phyloP scores from a whole-genome alignment of 2,888 invertebrate species.

The Eristalis intricaria region DNA sequence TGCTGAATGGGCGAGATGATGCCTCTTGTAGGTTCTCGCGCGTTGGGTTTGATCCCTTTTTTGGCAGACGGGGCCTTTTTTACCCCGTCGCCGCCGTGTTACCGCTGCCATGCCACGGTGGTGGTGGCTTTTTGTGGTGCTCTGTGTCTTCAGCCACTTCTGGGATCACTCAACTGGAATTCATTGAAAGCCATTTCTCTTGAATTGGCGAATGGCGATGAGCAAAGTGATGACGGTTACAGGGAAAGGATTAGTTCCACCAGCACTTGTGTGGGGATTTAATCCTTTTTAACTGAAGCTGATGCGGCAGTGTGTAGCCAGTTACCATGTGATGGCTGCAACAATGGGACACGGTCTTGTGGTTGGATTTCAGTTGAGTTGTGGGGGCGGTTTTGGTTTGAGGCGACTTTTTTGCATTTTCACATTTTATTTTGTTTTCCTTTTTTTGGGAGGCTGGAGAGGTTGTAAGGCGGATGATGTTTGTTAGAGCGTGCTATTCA shows the following conservation, averaged over 20 bases:
- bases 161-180: conserved; percentile 43
- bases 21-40: conserved; percentile 17
- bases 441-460: neutral
- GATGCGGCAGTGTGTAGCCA: neutral
- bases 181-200: conserved; percentile 41
- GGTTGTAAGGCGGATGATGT: neutral
- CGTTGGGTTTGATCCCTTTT: conserved; percentile 14
- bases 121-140: conserved; percentile 17
- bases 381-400: neutral
- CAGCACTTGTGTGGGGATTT: conserved; percentile 23
- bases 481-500: neutral
- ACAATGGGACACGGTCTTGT: neutral
- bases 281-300: neutral
- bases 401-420: neutral
- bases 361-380: neutral
- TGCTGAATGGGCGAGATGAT: conserved; percentile 19
- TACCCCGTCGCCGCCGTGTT: neutral
- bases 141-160: conserved; percentile 33
- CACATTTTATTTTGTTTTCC: neutral
- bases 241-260: conserved; percentile 22
- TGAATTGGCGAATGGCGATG: conserved; percentile 44
- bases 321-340: neutral
- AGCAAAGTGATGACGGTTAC: conserved; percentile 34
- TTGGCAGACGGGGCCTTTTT: conserved; percentile 9
- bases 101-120: neutral